A percentile compares a stretch with the other conserved stretches of the same genome.
These are phyloP conservation scores for Schizotus pectinicornis DNA, from an alignment of 2,888 invertebrate species.

Conservation along the genomic window DNA sequence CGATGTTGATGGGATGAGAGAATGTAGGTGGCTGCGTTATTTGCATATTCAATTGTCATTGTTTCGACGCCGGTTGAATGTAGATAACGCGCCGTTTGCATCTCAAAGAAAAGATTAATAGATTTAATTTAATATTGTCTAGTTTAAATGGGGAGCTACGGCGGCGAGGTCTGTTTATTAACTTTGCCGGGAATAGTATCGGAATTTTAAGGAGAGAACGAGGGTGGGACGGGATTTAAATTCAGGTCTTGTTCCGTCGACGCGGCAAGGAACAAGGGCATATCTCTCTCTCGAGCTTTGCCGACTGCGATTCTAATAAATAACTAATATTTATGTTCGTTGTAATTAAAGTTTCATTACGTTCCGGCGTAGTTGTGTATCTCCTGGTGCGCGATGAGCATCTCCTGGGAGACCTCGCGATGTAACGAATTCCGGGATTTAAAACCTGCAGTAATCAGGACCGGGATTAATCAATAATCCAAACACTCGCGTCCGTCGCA, in stretches of 20 bases:
- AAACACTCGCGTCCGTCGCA: slow-evolving; percentile 38
- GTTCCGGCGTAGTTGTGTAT: slow-evolving; percentile 19
- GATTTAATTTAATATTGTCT: slow-evolving; percentile 35
- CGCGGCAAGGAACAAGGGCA: slow-evolving; percentile 4
- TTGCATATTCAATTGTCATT: slow-evolving; percentile 34
- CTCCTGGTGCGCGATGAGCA: slow-evolving; percentile 4
- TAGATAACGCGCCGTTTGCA: slow-evolving; percentile 31
- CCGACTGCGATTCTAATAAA: slow-evolving; percentile 16
- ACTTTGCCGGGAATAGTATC: slow-evolving; percentile 21
- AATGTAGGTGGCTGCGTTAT: slow-evolving; percentile 20
- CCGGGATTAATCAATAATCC: slow-evolving; percentile 36
- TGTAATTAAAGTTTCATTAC: slow-evolving; percentile 33
- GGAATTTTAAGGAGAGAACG: slow-evolving; percentile 26
- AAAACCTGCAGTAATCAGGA: slow-evolving; percentile 21
- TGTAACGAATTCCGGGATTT: slow-evolving; percentile 6
- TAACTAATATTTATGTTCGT: slow-evolving; percentile 29
- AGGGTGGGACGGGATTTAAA: slow-evolving; percentile 15
- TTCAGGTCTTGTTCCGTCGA: slow-evolving; percentile 14
- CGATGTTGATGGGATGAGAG: slow-evolving; percentile 1
- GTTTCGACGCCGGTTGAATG: slow-evolving; percentile 26
- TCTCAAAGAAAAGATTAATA: slow-evolving; percentile 35
- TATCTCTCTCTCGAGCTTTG: slow-evolving; percentile 7
- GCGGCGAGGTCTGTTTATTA: slow-evolving; percentile 25
- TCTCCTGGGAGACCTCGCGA: slow-evolving; percentile 8
- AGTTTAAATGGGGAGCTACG: slow-evolving; percentile 18